Evolutionary conservation across 2,888 invertebrate species (phyloP).

Genomic region (Tetanocera ferruginea): DNA sequence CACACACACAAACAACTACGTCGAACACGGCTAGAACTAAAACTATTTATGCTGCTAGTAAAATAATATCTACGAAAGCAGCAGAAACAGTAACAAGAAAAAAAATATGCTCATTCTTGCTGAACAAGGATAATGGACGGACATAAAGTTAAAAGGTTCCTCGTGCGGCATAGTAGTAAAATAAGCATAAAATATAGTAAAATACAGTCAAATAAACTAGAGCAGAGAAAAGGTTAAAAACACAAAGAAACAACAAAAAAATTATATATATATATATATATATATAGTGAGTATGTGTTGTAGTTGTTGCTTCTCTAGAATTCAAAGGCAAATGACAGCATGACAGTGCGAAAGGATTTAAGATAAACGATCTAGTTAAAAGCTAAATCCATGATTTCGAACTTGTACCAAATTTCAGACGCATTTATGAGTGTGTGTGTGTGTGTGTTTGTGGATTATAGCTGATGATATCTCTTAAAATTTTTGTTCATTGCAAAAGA

Average conservation of each 20-base stretch:
- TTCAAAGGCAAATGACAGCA: no score
- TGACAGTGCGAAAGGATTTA: no score
- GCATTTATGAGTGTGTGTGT: slow-evolving; percentile 19
- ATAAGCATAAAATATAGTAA: neutral
- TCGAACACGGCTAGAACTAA: no score
- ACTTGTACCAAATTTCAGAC: neutral
- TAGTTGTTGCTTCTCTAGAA: neutral
- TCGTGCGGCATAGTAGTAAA: neutral
- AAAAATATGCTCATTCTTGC: slow-evolving; percentile 8
- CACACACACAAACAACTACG: no score
- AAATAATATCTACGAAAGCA: neutral
- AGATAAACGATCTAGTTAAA: no score
- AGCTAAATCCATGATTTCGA: no score
- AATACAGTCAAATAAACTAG: neutral
- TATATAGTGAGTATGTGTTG: neutral
- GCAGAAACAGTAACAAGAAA: neutral
- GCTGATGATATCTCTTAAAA: no score
- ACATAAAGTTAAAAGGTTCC: slow-evolving; percentile 23
- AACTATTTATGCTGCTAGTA: no score
- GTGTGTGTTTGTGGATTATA: neutral
- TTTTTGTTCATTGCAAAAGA: neutral
- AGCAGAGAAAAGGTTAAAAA: neutral
- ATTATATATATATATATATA: no score
- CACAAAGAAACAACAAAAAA: neutral
- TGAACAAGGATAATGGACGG: slow-evolving; percentile 8